Base-by-base conservation (phyloP, 2,888 invertebrate species). In the Brassicogethes aeneus region DNA sequence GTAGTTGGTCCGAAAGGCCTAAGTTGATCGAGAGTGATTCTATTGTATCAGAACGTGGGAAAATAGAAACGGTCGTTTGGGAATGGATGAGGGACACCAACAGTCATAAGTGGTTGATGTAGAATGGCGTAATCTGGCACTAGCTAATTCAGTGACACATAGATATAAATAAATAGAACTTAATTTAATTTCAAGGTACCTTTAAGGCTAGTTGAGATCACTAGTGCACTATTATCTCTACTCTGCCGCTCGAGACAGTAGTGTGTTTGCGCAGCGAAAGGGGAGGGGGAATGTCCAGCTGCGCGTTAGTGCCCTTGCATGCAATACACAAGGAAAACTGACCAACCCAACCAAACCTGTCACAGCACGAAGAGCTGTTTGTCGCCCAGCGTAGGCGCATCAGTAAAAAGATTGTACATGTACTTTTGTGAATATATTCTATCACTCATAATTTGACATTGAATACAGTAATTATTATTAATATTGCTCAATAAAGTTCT, bases 131-230 rank as follows among this genome's bases (percentile, higher is more conserved):
- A 61, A 65, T 61, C 64, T 57, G 60, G 45, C 52, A 57, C 59
- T 57, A 57, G 56, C 58, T 61, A 64, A 52, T 52, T 52, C 53
- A 55, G 53, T 59, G 52, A 56, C 53, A 59, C 55, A 60, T 60
- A 57, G 54, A 57, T 58, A 56, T 59, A 59, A 60, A 60, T 58
- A 61, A 60, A 59, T 59, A 59, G 50, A 60, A 62, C 62, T 61
- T 50, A 62, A 60, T 61, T n/a, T n/a, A n/a, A 60, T 62, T 60
- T 62, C 59, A 64, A 64, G 64, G 63, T 65, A 66, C 64, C 63
- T 47, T 66, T 67, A 66, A 67, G 66, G 66, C 66, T 68, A 68
- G 60, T 64, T 65, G 65, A 66, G 65, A 67, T 66, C 68, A 67
- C 66, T 67, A 68, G 64, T 65, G 61, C 62, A 60, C 62, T 64